These are phyloP conservation scores for Drosophila kohkoa DNA, from an alignment of 1,140 invertebrate genomes.

Conservation along the genomic window DNA sequence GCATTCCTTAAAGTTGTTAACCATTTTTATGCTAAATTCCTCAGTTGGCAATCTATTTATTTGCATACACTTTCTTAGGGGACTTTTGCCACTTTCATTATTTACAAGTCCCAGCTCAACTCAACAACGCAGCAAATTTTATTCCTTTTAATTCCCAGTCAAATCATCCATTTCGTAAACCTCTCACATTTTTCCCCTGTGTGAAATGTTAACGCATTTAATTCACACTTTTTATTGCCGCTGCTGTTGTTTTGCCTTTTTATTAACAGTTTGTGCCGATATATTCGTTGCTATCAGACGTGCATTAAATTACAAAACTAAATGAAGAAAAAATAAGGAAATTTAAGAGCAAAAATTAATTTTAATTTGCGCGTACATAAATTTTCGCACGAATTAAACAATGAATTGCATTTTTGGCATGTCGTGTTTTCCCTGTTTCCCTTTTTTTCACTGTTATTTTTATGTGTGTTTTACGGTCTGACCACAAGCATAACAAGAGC, in stretches of 20 bases:
- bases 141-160: slow-evolving; percentile 3
- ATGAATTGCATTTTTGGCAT: slow-evolving; percentile 38
- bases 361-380: slow-evolving; percentile 36
- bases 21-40: background rate
- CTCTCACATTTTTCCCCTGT: background rate
- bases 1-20: too few species aligned
- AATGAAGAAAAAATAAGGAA: background rate
- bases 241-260: background rate
- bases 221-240: background rate
- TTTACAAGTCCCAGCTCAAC: background rate
- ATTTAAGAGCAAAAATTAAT: slow-evolving; percentile 39
- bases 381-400: slow-evolving; percentile 36
- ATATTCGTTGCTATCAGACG: slow-evolving; percentile 10
- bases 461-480: slow-evolving; percentile 28
- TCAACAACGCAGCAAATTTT: background rate
- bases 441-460: slow-evolving; percentile 3
- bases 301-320: slow-evolving; percentile 11
- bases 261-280: slow-evolving; percentile 14
- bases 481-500: slow-evolving; percentile 29
- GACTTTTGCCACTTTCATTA: background rate
- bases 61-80: background rate
- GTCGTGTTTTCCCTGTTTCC: slow-evolving; percentile 18
- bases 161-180: slow-evolving; percentile 4
- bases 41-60: background rate
- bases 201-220: slow-evolving; percentile 6